Evolutionary conservation across 2,888 invertebrate species (phyloP), one percentile per base, ranked within the genome.

Genomic region (Scaptomyza cyrtandrae): DNA sequence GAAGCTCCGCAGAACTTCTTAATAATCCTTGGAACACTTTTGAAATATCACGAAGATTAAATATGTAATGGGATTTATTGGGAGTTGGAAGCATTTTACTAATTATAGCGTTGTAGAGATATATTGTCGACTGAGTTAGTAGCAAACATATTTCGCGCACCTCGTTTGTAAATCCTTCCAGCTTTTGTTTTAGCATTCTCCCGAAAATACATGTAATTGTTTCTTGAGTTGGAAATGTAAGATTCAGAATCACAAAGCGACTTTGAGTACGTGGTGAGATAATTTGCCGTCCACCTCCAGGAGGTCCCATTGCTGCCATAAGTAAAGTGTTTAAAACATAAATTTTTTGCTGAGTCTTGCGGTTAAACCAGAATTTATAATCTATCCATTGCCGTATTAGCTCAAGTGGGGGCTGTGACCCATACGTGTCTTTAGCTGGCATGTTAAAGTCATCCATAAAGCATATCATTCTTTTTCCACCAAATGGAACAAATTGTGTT

Each of bases 371-470:
- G 93, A 97, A 97, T 1, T 96, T 96, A 89, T 98, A 97, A 92
- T 97, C 97, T 62, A 97, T 94, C 97, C 97, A 97, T 80, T 97
- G 95, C 16, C 96, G 93, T 53, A 98, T 93, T 49, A 98, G 93
- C 91, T 98, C 98, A 7, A 98, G 92, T 0, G 98, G 97, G 6
- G 98, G 97, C 91, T 98, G 97, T 0, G 97, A 97, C 0, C 97
- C 98, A 89, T 97, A 98, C 13, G 94, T 94, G 88, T 98, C 98
- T 76, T 96, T 96, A 7, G 96, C 96, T 0, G 98, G 98, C 97
- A 98, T 97, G 93, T 98, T 98, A 85, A 98, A 95, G 90, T 98
- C 98, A 90, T 98, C 98, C 95, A 98, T 94, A 90, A 97, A 97
- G 9, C 96, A 94, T 63, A 98, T 94, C 94, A 98, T 95, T 75